Base-by-base conservation (phyloP, 1,140 invertebrate genomes). In the Zaprionus nigranus region DNA sequence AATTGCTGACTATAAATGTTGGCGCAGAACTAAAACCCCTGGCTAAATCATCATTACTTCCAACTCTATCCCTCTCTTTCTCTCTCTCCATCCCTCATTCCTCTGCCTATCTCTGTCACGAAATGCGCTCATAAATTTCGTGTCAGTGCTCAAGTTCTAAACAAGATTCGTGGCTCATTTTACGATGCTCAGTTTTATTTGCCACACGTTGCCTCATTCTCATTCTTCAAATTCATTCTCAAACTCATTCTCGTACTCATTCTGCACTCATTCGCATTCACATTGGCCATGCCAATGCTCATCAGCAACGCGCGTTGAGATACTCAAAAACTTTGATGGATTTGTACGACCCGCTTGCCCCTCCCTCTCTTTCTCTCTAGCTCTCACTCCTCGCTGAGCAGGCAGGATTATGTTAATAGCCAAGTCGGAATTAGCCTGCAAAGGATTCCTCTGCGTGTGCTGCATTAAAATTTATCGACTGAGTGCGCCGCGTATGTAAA, bases 81-180 rank as follows among this genome's bases (percentile, higher is more conserved):
- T 13, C 46, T 13, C 1, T 22, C 11, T 12, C 2, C 5, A 2
- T 49, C 17, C 5, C 43, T 20, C 6, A 11, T 30, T 11, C 7
- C 30, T 30, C 30, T 34, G 30, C 30, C 46, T 51, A 20, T 51
- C 11, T 51, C 46, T 12, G 20, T 24, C 46, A 9, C 57, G 40
- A 70, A 75, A 70, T 75, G 43, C 34, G 72, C 34, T 64, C 76
- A 87, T 87, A 82, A 86, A 82, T 83, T 80, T 71, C 68, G 67
- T 34, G 60, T 26, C 30, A 58, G 28, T 75, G 60, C 61, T 51
- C 22, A 65, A 78, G 65, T 75, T 70, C 66, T 63, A 63, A 75
- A 43, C 66, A 78, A 65, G 66, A 75, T 66, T 75, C 72, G 65
- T 75, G 76, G 54, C 76, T 65, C 43, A 30, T 70, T 78, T 78